Base-by-base conservation (phyloP, 2,113 vertebrate genomes). In the Muntiacus reevesi region DNA sequence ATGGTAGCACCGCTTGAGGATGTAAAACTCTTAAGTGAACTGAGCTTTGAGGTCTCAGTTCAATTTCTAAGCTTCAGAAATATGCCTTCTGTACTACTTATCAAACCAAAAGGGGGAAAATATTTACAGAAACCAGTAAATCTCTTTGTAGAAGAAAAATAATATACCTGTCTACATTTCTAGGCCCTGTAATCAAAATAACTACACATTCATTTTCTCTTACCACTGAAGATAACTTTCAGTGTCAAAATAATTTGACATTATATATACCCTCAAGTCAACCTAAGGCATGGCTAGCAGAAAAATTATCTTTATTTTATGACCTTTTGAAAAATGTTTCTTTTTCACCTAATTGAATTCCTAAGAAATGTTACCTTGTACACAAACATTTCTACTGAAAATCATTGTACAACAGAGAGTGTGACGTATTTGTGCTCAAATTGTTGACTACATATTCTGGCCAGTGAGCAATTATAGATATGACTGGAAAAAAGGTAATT, bases 41-140 rank as follows among this genome's bases (percentile, higher is more conserved):
- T 50, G 90, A 96, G 97, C 30, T 91, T 97, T 98, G 97, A 94
- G 10, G 47, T 90, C 59, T 95, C 93, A 91, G 62, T 33, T 91
- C n/a, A 97, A 96, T 82, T 95, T 78, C 93, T 52, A 96, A 21
- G 6, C 87, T 88, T 92, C 78, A 98, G 89, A 97, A 1, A 62
- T 45, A 87, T 89, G 96, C 36, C 11, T 62, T 96, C 36, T 47
- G 14, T 43, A 89, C 78, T 92, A 96, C 60, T 93, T 97, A 97
- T 78, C 87, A 97, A 97, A 95, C 13, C 87, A 89, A 97, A 93
- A 87, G 57, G 60, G 82, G 71, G 5, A 33, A 94, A 89, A 94
- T 78, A 52, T 92, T 90, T 86, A 57, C 95, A 89, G 54, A 97
- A 62, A 21, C 79, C 28, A 82, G 90, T 54, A 97, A 95, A 94